Evolutionary conservation across 2,888 invertebrate genomes (phyloP).

Genomic region (Synergus japonicus): DNA sequence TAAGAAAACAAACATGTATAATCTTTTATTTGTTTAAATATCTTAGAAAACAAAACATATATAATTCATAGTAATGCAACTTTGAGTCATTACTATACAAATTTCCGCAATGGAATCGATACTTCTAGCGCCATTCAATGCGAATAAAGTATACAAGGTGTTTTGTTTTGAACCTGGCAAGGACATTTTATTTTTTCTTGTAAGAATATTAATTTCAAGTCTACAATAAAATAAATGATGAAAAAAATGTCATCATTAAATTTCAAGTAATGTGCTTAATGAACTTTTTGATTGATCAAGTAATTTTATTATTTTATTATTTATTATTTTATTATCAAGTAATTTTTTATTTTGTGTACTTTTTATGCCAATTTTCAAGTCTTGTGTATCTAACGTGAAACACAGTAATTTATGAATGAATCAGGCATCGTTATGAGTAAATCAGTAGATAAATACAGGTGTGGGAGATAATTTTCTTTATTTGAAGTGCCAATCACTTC

Average conservation of each 20-base stretch:
- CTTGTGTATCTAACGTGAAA: no score
- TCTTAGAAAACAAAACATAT: no score
- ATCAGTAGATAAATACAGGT: no score
- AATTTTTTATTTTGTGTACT: no score
- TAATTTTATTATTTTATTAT: no score
- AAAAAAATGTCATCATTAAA: background rate
- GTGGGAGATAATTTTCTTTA: no score
- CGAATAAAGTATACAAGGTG: background rate
- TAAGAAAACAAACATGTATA: no score
- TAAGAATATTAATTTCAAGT: background rate
- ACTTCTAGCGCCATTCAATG: slow-evolving; percentile 2
- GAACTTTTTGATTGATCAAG: background rate
- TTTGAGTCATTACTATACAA: background rate
- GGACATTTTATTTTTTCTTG: background rate
- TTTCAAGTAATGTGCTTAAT: background rate
- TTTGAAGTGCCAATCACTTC: background rate
- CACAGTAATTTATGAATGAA: no score
- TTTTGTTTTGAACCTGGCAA: background rate
- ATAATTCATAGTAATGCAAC: background rate
- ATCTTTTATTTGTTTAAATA: no score
- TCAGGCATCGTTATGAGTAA: no score
- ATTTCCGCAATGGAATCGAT: slow-evolving; percentile 5
- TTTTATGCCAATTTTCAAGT: no score
- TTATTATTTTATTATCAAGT: no score
- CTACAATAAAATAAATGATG: background rate